phyloP scores from a whole-genome alignment of 2,113 vertebrate species.

The Psophia crepitans region DNA sequence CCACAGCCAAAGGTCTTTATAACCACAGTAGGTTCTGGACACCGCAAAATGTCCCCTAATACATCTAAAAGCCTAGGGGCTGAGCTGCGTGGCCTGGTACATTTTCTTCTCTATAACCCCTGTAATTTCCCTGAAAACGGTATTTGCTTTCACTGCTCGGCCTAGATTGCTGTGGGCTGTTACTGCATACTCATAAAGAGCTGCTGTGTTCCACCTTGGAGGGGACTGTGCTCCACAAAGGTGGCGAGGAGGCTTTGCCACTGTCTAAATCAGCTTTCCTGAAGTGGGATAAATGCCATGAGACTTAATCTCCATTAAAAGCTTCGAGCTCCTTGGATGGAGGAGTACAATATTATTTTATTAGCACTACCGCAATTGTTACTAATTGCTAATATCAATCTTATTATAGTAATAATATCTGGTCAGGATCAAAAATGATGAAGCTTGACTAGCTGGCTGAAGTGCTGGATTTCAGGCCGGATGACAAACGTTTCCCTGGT shows the following conservation, averaged over 20 bases:
- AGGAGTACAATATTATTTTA: constrained; percentile 27
- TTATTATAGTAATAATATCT: not conserved
- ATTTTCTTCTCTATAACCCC: not conserved
- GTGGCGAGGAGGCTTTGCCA: not conserved
- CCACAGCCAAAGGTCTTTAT: not conserved
- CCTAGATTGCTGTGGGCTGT: not conserved
- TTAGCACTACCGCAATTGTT: not conserved
- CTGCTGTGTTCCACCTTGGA: constrained; percentile 33
- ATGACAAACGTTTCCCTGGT: not conserved
- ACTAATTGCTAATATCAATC: constrained; percentile 19
- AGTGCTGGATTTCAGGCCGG: not conserved
- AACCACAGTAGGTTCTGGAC: not conserved
- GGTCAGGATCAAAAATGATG: not conserved
- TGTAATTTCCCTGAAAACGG: not conserved
- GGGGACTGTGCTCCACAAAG: not conserved
- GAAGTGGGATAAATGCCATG: constrained; percentile 1
- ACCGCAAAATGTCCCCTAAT: not conserved
- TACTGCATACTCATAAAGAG: constrained; percentile 26
- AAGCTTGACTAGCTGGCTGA: not conserved
- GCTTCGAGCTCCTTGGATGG: not conserved
- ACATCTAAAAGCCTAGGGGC: not conserved
- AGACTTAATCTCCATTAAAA: constrained; percentile 29
- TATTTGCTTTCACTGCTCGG: constrained; percentile 4
- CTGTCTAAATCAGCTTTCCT: constrained; percentile 9
- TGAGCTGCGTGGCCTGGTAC: not conserved